These are phyloP conservation scores for Sthenelais limicola DNA, from an alignment of 2,888 invertebrate species.

Conservation along the genomic window DNA sequence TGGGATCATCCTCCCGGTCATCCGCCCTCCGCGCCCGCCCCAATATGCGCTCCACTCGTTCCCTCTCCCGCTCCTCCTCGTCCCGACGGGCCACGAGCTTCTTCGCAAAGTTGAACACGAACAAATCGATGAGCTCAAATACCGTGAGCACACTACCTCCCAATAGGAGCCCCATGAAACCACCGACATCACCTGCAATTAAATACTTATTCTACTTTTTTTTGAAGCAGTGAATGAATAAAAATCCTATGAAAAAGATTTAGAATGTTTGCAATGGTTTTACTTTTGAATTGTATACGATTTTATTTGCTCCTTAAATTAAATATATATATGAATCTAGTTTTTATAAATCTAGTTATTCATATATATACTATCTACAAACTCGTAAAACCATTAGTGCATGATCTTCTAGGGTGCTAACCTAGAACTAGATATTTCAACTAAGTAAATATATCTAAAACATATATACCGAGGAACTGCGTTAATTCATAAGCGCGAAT, in stretches of 20 bases:
- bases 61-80: conserved; percentile 19
- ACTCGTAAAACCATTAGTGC: too few species aligned
- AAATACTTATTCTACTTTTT: too few species aligned
- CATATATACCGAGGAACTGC: conserved; percentile 50
- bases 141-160: conserved; percentile 54
- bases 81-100: conserved; percentile 38
- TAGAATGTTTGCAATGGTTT: too few species aligned
- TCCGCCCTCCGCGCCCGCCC: background rate
- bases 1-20: background rate
- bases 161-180: conserved; percentile 53
- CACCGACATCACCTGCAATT: conserved; percentile 53
- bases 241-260: too few species aligned
- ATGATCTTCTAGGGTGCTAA: too few species aligned
- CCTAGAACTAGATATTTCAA: too few species aligned
- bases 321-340: too few species aligned
- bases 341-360: too few species aligned
- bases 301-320: too few species aligned
- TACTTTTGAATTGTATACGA: too few species aligned
- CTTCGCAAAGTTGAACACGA: conserved; percentile 47
- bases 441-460: background rate
- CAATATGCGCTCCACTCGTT: conserved; percentile 16
- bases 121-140: conserved; percentile 53
- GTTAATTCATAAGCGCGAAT: conserved; percentile 47
- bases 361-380: too few species aligned
- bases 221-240: too few species aligned